These are phyloP conservation scores for Ardeotis arabs DNA, from an alignment of 2,113 vertebrate genomes.

Conservation along the genomic window DNA sequence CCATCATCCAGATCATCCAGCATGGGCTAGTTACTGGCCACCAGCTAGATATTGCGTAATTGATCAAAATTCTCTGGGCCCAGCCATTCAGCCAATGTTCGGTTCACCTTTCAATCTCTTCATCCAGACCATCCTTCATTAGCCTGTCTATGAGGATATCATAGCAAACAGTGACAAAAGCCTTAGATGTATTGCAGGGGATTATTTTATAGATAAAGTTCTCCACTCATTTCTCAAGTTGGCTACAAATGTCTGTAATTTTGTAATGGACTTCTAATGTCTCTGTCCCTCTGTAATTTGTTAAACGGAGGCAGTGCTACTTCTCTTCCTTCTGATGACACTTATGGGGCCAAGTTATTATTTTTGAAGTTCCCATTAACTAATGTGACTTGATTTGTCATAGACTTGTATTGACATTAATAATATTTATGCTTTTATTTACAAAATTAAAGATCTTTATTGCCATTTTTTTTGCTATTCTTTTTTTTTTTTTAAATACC, in stretches of 20 bases:
- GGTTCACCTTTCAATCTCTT: not conserved
- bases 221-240: not conserved
- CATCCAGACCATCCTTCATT: not conserved
- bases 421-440: not conserved
- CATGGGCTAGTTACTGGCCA: not conserved
- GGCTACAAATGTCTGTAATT: not conserved
- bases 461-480: not conserved
- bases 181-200: not conserved
- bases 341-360: not conserved
- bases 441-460: not conserved
- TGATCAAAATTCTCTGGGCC: not conserved
- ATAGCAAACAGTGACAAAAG: not conserved
- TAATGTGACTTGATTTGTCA: not conserved
- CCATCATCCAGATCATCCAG: not conserved
- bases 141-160: not conserved
- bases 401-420: not conserved
- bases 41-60: not conserved
- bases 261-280: not conserved
- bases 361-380: not conserved
- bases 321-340: not conserved
- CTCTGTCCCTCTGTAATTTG: not conserved
- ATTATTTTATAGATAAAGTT: not conserved
- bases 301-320: not conserved
- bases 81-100: not conserved
- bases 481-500: not conserved